Evolutionary conservation across 1,140 invertebrate genomes (phyloP).

Genomic region (Sycophila sp.): DNA sequence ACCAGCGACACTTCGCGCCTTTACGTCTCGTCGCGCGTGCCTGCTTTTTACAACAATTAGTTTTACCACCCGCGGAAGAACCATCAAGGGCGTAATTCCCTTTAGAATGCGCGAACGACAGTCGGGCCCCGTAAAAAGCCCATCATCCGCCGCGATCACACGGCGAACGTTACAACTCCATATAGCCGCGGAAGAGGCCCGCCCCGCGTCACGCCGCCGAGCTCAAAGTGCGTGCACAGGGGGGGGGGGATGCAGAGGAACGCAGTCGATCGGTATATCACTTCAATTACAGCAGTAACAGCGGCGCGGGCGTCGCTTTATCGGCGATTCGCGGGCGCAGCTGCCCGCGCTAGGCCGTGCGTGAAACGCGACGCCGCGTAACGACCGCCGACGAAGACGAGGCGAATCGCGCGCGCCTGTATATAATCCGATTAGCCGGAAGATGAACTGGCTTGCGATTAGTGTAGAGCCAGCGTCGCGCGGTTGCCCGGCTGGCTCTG

Average conservation of each 20-base stretch:
- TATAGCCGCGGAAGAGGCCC: too few species aligned
- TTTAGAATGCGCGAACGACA: not conserved
- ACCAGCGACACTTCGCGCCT: too few species aligned
- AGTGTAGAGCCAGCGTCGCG: too few species aligned
- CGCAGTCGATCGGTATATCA: conserved; percentile 8
- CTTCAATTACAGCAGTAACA: conserved; percentile 10
- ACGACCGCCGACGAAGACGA: not conserved
- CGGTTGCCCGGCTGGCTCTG: too few species aligned
- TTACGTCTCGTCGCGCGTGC: too few species aligned
- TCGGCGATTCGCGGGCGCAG: not conserved
- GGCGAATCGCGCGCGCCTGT: too few species aligned
- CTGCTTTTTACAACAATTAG: too few species aligned
- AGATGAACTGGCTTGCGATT: not conserved
- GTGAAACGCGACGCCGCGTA: not conserved
- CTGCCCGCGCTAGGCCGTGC: not conserved
- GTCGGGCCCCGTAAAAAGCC: not conserved
- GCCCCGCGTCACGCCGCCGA: too few species aligned
- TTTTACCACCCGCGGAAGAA: too few species aligned
- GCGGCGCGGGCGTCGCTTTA: conserved; percentile 12
- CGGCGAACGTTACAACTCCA: not conserved
- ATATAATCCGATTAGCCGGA: conserved; percentile 13
- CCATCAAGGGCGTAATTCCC: too few species aligned
- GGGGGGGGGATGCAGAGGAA: too few species aligned
- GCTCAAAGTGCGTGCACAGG: too few species aligned
- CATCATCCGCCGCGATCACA: not conserved